Conservation (phyloP, 2,797 vertebrate genomes). For the Tenualosa thibaudeaui region DNA sequence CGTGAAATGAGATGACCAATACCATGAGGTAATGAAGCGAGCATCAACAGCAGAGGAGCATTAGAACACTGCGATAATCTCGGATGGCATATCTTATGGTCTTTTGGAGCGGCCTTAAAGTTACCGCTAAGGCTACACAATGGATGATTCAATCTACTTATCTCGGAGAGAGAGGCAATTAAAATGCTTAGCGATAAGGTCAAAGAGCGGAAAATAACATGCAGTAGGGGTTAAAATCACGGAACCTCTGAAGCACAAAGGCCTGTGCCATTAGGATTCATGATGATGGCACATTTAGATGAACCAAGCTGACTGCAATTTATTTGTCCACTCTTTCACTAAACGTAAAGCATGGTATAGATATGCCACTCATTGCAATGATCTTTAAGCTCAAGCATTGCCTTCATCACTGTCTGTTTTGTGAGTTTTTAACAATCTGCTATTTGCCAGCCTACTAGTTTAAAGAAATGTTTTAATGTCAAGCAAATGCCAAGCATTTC, state of each 20-base stretch:
- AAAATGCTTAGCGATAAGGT: neutral
- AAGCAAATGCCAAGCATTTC: neutral
- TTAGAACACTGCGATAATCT: slow-evolving; percentile 61
- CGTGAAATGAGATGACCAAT: slow-evolving; percentile 79
- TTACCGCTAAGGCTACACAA: neutral
- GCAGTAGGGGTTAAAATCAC: neutral
- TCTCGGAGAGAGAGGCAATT: neutral
- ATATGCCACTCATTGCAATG: neutral
- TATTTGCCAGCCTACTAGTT: neutral
- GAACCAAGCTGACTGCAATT: neutral
- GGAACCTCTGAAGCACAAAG: neutral
- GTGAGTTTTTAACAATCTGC: neutral
- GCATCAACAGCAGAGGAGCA: slow-evolving; percentile 64
- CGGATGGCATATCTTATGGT: neutral
- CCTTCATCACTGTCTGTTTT: neutral
- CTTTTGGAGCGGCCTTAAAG: neutral
- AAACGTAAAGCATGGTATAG: neutral
- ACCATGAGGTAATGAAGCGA: slow-evolving; percentile 74
- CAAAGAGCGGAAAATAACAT: neutral
- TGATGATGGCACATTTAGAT: neutral
- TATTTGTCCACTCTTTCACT: neutral
- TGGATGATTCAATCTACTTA: neutral
- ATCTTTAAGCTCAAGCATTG: too few species aligned
- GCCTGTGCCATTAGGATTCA: neutral
- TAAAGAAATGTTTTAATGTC: neutral